Conservation (phyloP, 2,797 vertebrate species). For the Lepidocolaptes lacrymiger region DNA sequence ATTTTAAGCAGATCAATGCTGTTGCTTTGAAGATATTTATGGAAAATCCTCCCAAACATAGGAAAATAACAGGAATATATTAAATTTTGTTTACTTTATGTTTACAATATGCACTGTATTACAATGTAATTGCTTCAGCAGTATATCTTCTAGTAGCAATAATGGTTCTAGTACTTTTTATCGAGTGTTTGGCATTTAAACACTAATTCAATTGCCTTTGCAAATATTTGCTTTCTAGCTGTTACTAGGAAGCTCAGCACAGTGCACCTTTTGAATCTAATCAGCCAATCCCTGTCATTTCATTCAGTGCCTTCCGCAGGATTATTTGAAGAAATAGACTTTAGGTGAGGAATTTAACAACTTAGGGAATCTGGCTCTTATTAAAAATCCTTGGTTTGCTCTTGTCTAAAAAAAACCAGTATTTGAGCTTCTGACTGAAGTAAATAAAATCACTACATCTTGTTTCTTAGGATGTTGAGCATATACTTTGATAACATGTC, state of each 20-base stretch:
- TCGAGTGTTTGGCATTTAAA: not conserved
- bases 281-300: not conserved
- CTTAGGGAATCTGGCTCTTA: not conserved
- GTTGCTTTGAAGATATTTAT: not conserved
- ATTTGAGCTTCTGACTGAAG: not conserved
- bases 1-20: not conserved
- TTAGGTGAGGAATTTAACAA: not conserved
- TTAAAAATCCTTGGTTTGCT: not conserved
- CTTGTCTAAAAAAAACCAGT: not conserved
- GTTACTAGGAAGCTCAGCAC: not conserved
- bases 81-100: not conserved
- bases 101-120: not conserved
- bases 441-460: not conserved
- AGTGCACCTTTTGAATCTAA: not conserved
- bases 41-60: not conserved
- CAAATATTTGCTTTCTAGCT: conserved; percentile 21
- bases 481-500: not conserved
- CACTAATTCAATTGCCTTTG: not conserved
- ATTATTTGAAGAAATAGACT: not conserved
- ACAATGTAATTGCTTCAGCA: not conserved
- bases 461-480: not conserved
- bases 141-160: not conserved
- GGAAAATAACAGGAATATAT: not conserved
- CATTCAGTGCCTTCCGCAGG: not conserved
- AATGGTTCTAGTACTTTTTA: not conserved